A percentile compares a stretch with the other conserved stretches of the same genome.
Conservation (phyloP, 2,113 vertebrate genomes). For the Gallinago media region DNA sequence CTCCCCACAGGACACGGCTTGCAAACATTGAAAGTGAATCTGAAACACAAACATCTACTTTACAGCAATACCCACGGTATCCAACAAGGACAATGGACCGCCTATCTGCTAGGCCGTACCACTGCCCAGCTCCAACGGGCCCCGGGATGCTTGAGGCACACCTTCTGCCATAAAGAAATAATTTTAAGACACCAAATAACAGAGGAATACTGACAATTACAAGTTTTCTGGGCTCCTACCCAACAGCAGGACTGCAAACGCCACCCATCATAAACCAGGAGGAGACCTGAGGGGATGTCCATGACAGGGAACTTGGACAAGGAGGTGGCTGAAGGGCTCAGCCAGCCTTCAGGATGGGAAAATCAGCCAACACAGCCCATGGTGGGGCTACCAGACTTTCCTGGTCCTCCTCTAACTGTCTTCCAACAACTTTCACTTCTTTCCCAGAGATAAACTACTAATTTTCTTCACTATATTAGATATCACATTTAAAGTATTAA, state of each 20-base stretch:
- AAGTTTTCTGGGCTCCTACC: not conserved
- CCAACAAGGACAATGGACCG: not conserved
- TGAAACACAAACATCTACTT: not conserved
- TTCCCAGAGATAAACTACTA: not conserved
- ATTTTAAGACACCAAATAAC: not conserved
- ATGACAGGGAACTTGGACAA: rapidly evolving
- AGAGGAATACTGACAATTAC: not conserved
- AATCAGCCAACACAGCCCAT: not conserved
- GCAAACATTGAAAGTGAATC: not conserved
- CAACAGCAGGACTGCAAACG: not conserved
- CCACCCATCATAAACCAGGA: not conserved
- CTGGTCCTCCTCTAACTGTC: not conserved
- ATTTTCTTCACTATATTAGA: not conserved
- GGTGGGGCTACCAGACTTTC: not conserved
- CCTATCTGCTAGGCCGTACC: not conserved
- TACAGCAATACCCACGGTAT: not conserved
- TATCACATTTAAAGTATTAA: not conserved
- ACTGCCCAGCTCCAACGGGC: not conserved
- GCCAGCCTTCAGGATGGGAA: not conserved
- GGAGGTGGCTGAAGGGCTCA: not conserved
- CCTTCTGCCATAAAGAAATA: not conserved
- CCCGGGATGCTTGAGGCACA: not conserved
- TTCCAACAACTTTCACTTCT: not conserved
- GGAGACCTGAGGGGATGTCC: not conserved
- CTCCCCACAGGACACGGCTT: not conserved